phyloP scores from a whole-genome alignment of 2,797 vertebrate species.

The Tokudaia muenninki region DNA sequence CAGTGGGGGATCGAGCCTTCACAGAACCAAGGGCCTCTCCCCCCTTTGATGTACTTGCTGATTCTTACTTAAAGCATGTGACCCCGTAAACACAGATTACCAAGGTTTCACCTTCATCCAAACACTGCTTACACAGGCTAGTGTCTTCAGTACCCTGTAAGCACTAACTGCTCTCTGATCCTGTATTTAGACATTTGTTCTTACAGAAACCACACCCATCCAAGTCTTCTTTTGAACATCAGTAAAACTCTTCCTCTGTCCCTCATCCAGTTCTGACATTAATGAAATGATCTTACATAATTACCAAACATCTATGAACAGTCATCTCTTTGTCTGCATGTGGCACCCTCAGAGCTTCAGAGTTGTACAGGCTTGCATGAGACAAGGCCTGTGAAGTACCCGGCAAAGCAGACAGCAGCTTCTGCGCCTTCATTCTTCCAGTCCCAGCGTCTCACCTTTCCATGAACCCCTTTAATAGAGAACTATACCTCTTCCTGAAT shows the following conservation, averaged over 20 bases:
- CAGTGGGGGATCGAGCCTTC: too few species aligned
- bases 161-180: neutral
- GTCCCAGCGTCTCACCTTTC: neutral
- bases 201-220: neutral
- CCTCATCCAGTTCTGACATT: neutral
- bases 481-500: constrained; percentile 17
- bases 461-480: neutral
- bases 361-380: constrained; percentile 35
- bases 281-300: neutral
- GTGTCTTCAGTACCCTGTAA: neutral
- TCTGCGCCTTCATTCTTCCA: constrained; percentile 6
- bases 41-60: neutral
- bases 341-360: neutral
- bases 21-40: too few species aligned
- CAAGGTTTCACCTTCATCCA: neutral
- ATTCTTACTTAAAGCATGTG: neutral
- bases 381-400: constrained; percentile 42
- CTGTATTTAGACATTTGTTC: neutral
- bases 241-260: neutral
- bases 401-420: neutral
- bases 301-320: constrained; percentile 18
- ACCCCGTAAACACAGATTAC: neutral
- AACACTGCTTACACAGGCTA: neutral
- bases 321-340: constrained; percentile 22
- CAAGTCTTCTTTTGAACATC: neutral